These are phyloP conservation scores for Apodemia mormo DNA, from an alignment of 2,888 invertebrate species.

Conservation along the genomic window DNA sequence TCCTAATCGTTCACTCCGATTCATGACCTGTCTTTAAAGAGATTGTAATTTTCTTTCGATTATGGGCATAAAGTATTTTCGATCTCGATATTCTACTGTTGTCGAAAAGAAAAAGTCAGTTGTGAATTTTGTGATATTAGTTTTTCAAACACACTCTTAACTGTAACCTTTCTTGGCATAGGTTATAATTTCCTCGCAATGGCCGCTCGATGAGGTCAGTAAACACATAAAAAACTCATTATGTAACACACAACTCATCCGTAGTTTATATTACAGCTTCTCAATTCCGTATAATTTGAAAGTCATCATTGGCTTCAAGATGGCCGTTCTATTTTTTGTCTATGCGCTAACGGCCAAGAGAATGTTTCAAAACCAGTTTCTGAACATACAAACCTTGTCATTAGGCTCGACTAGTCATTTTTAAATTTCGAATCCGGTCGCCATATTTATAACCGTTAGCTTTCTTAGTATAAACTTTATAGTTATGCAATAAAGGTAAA, in stretches of 20 bases:
- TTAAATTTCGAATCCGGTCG: conserved; percentile 37
- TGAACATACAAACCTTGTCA: conserved; percentile 51
- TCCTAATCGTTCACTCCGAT: too few relatives aligned
- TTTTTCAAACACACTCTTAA: not conserved
- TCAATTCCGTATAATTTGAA: conserved; percentile 18
- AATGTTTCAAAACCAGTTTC: conserved; percentile 50
- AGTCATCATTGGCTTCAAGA: conserved; percentile 38
- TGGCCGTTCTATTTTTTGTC: conserved; percentile 48
- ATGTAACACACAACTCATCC: conserved; percentile 13
- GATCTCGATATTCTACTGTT: too few relatives aligned
- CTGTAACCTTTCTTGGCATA: not conserved
- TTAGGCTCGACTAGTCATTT: conserved; percentile 48
- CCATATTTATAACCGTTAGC: conserved; percentile 1
- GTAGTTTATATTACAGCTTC: conserved; percentile 10
- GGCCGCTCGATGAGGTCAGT: not conserved
- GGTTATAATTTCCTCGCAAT: not conserved
- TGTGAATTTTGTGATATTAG: not conserved
- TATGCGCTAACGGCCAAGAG: conserved; percentile 45
- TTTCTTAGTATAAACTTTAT: not conserved
- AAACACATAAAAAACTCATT: conserved; percentile 19
- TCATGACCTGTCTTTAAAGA: too few relatives aligned
- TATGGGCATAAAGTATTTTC: too few relatives aligned
- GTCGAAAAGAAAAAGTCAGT: not conserved
- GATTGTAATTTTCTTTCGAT: too few relatives aligned
- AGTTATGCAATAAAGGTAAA: not conserved